Evolutionary conservation across 2,113 vertebrate genomes (phyloP).

Genomic region (Scolopax mira): DNA sequence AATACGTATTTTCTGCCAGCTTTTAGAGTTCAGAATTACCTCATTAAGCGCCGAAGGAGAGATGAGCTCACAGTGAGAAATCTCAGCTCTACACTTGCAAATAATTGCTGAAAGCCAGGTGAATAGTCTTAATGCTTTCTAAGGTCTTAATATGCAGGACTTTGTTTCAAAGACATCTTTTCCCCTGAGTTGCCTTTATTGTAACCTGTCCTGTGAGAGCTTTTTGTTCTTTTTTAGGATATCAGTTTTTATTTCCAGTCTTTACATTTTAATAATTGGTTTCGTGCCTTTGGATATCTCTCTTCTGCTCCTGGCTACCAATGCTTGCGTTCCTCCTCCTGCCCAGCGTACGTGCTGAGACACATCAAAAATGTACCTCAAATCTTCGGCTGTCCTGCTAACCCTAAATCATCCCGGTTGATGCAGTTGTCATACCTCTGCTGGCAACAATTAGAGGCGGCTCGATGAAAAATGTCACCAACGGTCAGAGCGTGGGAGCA

Average conservation of each 20-base stretch:
- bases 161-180: background rate
- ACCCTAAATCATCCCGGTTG: background rate
- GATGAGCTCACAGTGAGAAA: background rate
- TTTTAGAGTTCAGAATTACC: conserved; percentile 6
- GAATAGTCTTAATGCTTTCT: background rate
- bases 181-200: background rate
- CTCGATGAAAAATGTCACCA: background rate
- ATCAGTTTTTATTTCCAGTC: background rate
- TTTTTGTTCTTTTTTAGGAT: background rate
- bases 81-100: background rate
- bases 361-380: background rate
- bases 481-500: background rate
- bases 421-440: background rate
- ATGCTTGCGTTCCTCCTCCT: background rate
- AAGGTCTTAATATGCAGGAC: background rate
- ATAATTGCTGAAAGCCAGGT: background rate
- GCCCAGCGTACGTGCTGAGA: background rate
- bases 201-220: background rate
- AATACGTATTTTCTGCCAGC: background rate
- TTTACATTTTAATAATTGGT: background rate
- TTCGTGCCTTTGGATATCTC: background rate
- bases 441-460: background rate
- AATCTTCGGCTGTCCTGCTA: background rate
- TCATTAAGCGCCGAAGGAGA: background rate
- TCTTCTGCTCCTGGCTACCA: background rate